Evolutionary conservation across 2,888 invertebrate species (phyloP), one percentile per base, ranked within the genome.

Genomic region (Cryptocephalus primarius): DNA sequence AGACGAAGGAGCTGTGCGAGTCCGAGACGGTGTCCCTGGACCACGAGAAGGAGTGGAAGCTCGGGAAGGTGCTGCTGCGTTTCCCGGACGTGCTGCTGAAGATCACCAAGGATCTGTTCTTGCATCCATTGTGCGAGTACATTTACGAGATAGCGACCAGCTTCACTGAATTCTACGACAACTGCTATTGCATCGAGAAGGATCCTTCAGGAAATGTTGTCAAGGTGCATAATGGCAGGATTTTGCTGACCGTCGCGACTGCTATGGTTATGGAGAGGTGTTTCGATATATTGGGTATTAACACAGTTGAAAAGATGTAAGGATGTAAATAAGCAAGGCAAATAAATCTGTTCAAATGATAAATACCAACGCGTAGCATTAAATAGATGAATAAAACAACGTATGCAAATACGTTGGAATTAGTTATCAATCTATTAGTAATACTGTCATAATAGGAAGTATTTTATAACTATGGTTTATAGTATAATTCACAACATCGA

Each of bases 151-250:
- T 97, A 46, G 82, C 90, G n/a, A 83, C 88, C 6, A 78, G 83
- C 1, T 99, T 97, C 66, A 85, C 91, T 0, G 99, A 99, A 67
- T 99, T 99, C 71, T 99, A 99, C 70, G 95, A 96, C 65, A 83
- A 77, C 60, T 99, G 99, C 70, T 99, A 97, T 65, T 97, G 97
- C 66, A 84, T 99, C 43, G 93, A 96, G 67, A 95, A 92, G 67
- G 86, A 95, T 69, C 76, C 81, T 36, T 69, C 68, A 65, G 93
- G 93, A 0, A 81, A 86, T 63, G 82, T 92, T 56, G 69, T 85
- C 1, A 86, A 85, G 63, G 81, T 97, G 8, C 84, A 93, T 67
- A 82, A 83, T 67, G 85, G 87, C 50, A 80, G 99, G 50, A 79
- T 99, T 56, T 77, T 95, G 58, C 73, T 99, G 2, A 88, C 92